phyloP scores from a whole-genome alignment of 1,140 invertebrate species.

The Ectropis grisescens region DNA sequence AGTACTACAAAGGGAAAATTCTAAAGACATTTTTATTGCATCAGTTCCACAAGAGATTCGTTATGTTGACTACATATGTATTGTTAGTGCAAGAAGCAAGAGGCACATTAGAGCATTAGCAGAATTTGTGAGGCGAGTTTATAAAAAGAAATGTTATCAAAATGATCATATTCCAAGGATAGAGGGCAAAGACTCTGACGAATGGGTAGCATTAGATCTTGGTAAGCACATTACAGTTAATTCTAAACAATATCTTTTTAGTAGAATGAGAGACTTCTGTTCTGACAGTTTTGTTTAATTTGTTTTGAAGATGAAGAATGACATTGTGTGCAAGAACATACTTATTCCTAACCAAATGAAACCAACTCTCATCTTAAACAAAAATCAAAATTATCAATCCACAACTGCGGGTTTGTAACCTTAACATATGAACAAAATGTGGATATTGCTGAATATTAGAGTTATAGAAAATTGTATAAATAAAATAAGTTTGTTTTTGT shows the following conservation, averaged over 20 bases:
- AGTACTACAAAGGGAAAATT: slow-evolving; percentile 82
- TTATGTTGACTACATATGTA: slow-evolving; percentile 88
- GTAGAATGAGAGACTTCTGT: too few species aligned
- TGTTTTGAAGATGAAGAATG: too few species aligned
- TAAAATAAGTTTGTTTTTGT: too few species aligned
- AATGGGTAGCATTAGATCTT: slow-evolving; percentile 94
- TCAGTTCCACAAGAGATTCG: slow-evolving; percentile 79
- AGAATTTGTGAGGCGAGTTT: slow-evolving; percentile 83
- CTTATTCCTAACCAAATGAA: too few species aligned
- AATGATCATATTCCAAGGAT: slow-evolving; percentile 80
- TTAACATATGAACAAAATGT: too few species aligned
- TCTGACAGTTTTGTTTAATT: too few species aligned
- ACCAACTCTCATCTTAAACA: too few species aligned
- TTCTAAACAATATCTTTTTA: slow-evolving; percentile 1
- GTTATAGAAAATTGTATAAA: too few species aligned
- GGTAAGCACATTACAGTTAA: slow-evolving; percentile 69
- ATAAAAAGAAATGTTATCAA: slow-evolving; percentile 78
- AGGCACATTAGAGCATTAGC: slow-evolving; percentile 83
- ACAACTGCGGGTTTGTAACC: too few species aligned
- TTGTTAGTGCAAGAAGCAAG: slow-evolving; percentile 80
- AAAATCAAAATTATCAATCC: too few species aligned
- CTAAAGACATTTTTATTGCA: slow-evolving; percentile 85
- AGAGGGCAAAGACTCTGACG: slow-evolving; percentile 80
- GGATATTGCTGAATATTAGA: too few species aligned
- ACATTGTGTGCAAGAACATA: too few species aligned